phyloP scores from a whole-genome alignment of 1,140 invertebrate genomes.

The Piezodorus guildinii region DNA sequence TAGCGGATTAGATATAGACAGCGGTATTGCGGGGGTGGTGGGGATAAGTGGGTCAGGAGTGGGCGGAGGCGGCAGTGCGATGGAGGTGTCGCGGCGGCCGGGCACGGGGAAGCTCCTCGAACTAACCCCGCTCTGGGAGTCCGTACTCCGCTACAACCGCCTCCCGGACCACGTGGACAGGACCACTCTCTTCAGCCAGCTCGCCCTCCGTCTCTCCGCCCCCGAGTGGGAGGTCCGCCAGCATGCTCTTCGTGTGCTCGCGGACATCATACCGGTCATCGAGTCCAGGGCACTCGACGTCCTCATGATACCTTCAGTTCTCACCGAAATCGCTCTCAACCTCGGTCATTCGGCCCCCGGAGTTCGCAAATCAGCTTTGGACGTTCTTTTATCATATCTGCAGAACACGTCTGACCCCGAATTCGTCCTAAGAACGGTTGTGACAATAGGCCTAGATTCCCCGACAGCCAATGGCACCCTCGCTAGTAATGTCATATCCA shows the following conservation, averaged over 20 bases:
- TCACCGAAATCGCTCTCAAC: slow-evolving; percentile 56
- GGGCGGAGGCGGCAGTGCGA: neutral
- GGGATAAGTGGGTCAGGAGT: neutral
- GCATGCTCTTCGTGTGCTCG: slow-evolving; percentile 59
- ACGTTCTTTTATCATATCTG: slow-evolving; percentile 54
- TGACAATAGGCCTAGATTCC: slow-evolving; percentile 48
- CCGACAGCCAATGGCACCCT: slow-evolving; percentile 26
- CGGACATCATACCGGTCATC: slow-evolving; percentile 57
- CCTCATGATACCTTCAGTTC: slow-evolving; percentile 40
- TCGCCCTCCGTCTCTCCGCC: slow-evolving; percentile 55
- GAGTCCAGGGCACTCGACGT: slow-evolving; percentile 43
- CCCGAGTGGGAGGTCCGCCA: slow-evolving; percentile 70
- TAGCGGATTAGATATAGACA: too few relatives aligned
- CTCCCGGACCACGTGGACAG: slow-evolving; percentile 48
- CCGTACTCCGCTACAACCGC: slow-evolving; percentile 46
- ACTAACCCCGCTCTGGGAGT: slow-evolving; percentile 63
- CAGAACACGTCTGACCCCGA: slow-evolving; percentile 44
- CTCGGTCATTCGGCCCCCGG: slow-evolving; percentile 61
- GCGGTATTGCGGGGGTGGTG: too few relatives aligned
- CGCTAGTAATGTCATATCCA: slow-evolving; percentile 30
- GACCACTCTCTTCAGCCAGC: slow-evolving; percentile 49
- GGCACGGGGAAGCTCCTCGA: slow-evolving; percentile 36
- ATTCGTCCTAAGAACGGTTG: slow-evolving; percentile 44
- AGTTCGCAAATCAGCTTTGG: slow-evolving; percentile 58
- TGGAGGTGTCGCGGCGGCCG: slow-evolving; percentile 3